Evolutionary conservation across 2,888 invertebrate species (phyloP).

Genomic region (Dicyrtoma fusca): DNA sequence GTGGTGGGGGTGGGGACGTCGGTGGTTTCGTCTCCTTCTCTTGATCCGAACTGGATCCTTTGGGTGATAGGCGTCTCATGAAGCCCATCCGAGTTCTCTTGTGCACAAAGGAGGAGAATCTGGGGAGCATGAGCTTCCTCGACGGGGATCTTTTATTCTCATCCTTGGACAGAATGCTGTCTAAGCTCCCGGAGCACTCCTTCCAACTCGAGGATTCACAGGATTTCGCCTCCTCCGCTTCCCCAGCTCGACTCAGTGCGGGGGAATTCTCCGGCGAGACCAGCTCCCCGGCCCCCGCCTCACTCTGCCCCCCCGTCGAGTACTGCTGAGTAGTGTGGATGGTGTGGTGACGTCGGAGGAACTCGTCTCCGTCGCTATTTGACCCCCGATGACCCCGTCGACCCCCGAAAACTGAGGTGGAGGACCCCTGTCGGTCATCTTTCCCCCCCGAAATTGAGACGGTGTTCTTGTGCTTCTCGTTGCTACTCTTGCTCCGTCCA

Average conservation of each 20-base stretch:
- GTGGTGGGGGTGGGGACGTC: too few species aligned
- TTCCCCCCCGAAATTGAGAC: slow-evolving; percentile 14
- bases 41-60: slow-evolving; percentile 39
- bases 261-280: slow-evolving; percentile 52
- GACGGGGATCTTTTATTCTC: slow-evolving; percentile 51
- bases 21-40: too few species aligned
- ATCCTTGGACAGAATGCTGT: slow-evolving; percentile 54
- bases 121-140: slow-evolving; percentile 53
- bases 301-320: too few species aligned
- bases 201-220: slow-evolving; percentile 42
- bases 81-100: slow-evolving; percentile 52
- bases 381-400: slow-evolving; percentile 41
- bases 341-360: slow-evolving; percentile 14
- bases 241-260: slow-evolving; percentile 46
- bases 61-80: slow-evolving; percentile 51
- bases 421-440: slow-evolving; percentile 19
- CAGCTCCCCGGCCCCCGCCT: slow-evolving; percentile 44
- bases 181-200: slow-evolving; percentile 54
- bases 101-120: slow-evolving; percentile 56
- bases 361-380: slow-evolving; percentile 41
- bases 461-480: slow-evolving; percentile 3
- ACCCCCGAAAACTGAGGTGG: slow-evolving; percentile 12
- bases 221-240: slow-evolving; percentile 6
- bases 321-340: slow-evolving; percentile 17
- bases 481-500: slow-evolving; percentile 35